Evolutionary conservation across 2,113 vertebrate genomes (phyloP).

Genomic region (Podiceps cristatus): DNA sequence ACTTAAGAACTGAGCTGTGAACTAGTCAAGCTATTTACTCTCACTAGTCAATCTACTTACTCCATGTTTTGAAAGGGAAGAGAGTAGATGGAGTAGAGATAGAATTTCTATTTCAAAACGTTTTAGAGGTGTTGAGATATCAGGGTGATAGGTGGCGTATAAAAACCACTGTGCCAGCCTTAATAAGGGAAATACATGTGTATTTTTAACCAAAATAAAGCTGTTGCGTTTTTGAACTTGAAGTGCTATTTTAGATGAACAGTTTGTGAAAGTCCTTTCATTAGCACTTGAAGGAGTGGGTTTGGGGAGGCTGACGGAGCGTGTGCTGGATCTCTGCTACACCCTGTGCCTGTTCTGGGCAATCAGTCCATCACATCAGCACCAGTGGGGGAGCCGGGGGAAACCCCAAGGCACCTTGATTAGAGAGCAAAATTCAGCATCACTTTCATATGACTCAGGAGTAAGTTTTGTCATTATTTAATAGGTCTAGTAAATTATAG

Average conservation of each 20-base stretch:
- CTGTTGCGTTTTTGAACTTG: neutral
- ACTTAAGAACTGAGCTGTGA: neutral
- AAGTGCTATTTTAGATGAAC: neutral
- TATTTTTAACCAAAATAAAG: neutral
- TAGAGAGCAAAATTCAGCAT: neutral
- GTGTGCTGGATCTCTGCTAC: fast-evolving
- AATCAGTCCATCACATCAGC: neutral
- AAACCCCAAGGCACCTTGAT: neutral
- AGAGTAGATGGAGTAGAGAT: neutral
- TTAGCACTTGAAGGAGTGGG: neutral
- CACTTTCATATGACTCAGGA: neutral
- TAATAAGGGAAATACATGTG: neutral
- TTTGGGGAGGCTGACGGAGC: fast-evolving
- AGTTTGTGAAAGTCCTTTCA: neutral
- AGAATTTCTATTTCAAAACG: neutral
- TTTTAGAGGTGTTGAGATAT: neutral
- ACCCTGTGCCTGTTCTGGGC: neutral
- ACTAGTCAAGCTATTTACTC: neutral
- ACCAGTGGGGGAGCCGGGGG: neutral
- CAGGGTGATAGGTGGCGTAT: neutral
- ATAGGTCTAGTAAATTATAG: neutral
- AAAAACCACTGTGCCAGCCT: neutral
- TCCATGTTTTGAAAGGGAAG: neutral
- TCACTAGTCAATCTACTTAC: neutral
- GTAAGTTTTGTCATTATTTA: neutral